Percentiles rank a stretch among this genome's conserved stretches.
phyloP scores from a whole-genome alignment of 2,113 vertebrate genomes.

The Piliocolobus tephrosceles region DNA sequence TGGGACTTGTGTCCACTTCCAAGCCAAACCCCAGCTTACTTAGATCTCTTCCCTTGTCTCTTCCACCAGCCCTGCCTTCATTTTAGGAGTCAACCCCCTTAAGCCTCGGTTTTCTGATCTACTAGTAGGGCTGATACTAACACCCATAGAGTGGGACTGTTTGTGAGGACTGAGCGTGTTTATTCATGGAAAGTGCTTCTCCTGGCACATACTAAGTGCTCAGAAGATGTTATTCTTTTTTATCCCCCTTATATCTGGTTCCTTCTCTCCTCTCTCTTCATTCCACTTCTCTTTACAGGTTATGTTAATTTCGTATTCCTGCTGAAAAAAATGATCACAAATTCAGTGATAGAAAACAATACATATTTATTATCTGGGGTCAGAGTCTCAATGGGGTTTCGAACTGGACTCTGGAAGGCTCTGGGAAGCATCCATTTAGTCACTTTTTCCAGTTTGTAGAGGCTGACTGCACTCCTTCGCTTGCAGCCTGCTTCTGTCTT shows the following conservation, averaged over 20 bases:
- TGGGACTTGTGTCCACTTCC: not conserved
- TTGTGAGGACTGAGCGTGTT: not conserved
- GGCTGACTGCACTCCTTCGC: not conserved
- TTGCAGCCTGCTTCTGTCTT: not conserved
- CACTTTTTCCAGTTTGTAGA: not conserved
- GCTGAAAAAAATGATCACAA: not conserved
- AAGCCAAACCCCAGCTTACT: not conserved
- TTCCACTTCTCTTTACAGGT: not conserved
- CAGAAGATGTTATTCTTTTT: not conserved
- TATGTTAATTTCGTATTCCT: not conserved
- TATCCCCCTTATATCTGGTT: not conserved
- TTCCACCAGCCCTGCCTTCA: not conserved
- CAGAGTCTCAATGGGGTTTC: not conserved
- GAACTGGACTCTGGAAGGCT: not conserved
- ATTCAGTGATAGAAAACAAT: not conserved
- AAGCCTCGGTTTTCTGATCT: not conserved
- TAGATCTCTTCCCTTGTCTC: not conserved
- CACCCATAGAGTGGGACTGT: not conserved
- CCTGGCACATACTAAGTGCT: not conserved
- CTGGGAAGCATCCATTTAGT: not conserved
- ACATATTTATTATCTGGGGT: not conserved
- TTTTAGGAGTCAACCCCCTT: not conserved
- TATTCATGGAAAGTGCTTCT: not conserved
- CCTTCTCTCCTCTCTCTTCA: not conserved
- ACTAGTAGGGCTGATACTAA: not conserved